Conservation (phyloP, 2,113 vertebrate species). For the Callopanchax toddi region DNA sequence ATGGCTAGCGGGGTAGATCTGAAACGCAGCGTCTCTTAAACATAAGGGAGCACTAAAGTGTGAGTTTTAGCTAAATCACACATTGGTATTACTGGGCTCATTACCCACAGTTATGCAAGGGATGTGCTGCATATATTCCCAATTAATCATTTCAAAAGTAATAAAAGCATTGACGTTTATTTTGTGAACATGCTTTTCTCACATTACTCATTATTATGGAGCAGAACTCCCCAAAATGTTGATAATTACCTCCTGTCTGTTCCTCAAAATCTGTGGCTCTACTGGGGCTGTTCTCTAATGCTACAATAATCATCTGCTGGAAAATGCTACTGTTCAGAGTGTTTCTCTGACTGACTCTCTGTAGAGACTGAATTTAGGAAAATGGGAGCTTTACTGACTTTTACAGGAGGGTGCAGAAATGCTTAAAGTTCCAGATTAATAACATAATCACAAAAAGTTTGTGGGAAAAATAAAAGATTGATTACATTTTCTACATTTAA, state of each 20-base stretch:
- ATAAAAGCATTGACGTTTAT: slow-evolving; percentile 61
- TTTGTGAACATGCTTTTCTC: slow-evolving; percentile 42
- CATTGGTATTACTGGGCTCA: slow-evolving; percentile 63
- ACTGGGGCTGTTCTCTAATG: slow-evolving; percentile 38
- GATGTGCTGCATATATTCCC: slow-evolving; percentile 37
- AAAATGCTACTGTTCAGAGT: slow-evolving; percentile 21
- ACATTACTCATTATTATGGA: slow-evolving; percentile 55
- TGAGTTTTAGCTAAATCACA: slow-evolving; percentile 61
- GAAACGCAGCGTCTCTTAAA: slow-evolving; percentile 29
- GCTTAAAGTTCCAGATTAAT: background rate
- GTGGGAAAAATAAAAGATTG: background rate
- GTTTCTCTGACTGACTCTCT: slow-evolving; percentile 14
- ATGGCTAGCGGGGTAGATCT: slow-evolving; percentile 38
- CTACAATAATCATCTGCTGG: slow-evolving; percentile 29
- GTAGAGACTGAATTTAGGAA: background rate
- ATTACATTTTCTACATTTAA: background rate
- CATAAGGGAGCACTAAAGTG: slow-evolving; percentile 42
- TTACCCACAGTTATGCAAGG: slow-evolving; percentile 58
- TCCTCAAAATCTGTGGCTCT: slow-evolving; percentile 33
- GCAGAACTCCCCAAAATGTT: slow-evolving; percentile 35
- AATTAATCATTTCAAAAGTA: slow-evolving; percentile 65
- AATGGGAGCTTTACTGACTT: background rate
- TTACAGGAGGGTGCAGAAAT: background rate
- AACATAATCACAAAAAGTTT: background rate
- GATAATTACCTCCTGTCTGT: slow-evolving; percentile 43